Evolutionary conservation across 92 coral and sea anemone species (phyloP).

Genomic region (Metridium senile): DNA sequence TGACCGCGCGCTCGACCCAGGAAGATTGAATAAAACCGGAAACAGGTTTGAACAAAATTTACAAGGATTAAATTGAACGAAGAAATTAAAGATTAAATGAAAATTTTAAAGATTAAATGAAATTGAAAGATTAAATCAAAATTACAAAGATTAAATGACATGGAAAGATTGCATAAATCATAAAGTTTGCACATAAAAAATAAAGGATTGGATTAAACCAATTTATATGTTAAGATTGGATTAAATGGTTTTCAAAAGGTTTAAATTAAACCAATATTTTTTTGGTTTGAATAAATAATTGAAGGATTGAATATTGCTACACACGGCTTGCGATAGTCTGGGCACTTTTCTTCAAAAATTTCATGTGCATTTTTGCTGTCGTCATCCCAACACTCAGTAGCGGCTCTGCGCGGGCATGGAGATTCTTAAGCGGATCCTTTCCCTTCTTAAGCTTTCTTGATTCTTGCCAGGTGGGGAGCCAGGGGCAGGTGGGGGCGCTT

Average conservation of each 20-base stretch:
- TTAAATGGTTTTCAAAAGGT: not conserved
- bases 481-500: conserved; percentile 9
- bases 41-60: not conserved
- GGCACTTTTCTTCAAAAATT: not conserved
- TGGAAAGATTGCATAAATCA: not conserved
- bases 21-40: not conserved
- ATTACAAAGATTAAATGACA: not conserved
- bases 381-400: not conserved
- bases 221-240: not conserved
- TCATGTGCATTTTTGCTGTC: conserved; percentile 8
- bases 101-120: not conserved
- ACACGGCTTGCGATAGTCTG: not conserved
- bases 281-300: not conserved
- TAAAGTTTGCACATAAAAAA: too few species aligned
- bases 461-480: conserved; percentile 1
- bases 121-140: not conserved
- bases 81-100: not conserved
- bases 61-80: not conserved
- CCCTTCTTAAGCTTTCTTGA: conserved; percentile 1
- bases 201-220: not conserved
- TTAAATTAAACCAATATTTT: not conserved
- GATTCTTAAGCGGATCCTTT: conserved; percentile 6
- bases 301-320: conserved; percentile 1
- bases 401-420: conserved; percentile 7
- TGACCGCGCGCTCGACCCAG: not conserved